phyloP scores from a whole-genome alignment of 2,888 invertebrate species.

The Xylophagus ater region DNA sequence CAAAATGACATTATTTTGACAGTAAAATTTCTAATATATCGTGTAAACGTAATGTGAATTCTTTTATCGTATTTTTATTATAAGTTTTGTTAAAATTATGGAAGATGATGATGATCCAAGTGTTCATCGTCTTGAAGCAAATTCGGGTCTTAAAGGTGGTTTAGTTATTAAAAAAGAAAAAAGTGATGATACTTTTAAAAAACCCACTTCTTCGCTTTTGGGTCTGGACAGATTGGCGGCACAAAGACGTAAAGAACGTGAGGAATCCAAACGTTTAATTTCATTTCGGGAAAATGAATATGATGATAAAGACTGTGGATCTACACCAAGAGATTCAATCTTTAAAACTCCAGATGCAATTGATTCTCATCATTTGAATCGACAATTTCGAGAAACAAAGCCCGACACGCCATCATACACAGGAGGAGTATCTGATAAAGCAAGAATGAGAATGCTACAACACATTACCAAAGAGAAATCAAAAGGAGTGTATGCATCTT shows the following conservation, averaged over 20 bases:
- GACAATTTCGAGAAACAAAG: slow-evolving; percentile 65
- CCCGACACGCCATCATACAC: slow-evolving; percentile 92
- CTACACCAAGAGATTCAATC: slow-evolving; percentile 25
- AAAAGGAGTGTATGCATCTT: slow-evolving; percentile 56
- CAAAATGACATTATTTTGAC: no score
- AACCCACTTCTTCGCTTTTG: slow-evolving; percentile 63
- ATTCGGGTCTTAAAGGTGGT: slow-evolving; percentile 51
- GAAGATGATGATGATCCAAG: slow-evolving; percentile 26
- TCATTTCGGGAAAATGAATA: slow-evolving; percentile 49
- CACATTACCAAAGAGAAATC: slow-evolving; percentile 44
- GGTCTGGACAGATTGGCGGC: slow-evolving; percentile 80
- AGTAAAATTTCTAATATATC: no score
- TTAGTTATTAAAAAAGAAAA: slow-evolving; percentile 54
- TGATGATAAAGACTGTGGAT: slow-evolving; percentile 33
- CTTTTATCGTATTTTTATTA: no score
- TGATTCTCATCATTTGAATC: slow-evolving; percentile 31
- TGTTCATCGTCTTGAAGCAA: slow-evolving; percentile 63
- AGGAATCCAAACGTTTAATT: slow-evolving; percentile 51
- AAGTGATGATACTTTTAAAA: slow-evolving; percentile 52
- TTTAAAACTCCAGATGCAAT: slow-evolving; percentile 35
- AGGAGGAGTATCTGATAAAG: slow-evolving; percentile 69
- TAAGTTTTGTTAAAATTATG: no score
- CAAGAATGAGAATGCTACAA: slow-evolving; percentile 56
- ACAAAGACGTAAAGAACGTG: slow-evolving; percentile 51
- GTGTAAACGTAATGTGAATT: no score